Base-by-base conservation (phyloP, 1,140 invertebrate species). In the Papilio polyxenes region DNA sequence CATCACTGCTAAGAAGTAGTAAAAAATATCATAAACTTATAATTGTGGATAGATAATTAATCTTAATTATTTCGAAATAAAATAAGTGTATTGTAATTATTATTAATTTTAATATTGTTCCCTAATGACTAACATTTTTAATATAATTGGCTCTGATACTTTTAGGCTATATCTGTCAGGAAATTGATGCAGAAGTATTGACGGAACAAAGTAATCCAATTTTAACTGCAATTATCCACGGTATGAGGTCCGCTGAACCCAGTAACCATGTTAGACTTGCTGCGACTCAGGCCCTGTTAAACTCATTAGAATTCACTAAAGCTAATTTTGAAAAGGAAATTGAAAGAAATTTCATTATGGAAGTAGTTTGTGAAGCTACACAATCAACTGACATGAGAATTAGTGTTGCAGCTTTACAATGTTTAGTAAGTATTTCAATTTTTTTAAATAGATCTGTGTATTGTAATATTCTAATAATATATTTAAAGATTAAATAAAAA, bases 301-400 rank as follows among this genome's bases (percentile, higher is more conserved):
- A 99, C 94, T 99, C 99, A 0, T 93, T 99, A 37, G 99, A 99
- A 95, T 99, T 99, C 90, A 99, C 99, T 9, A 98, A 98, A 95
- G 98, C 98, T 17, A 99, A 99, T 95, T 99, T 99, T 95, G 98
- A 99, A 87, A 98, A 98, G 93, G 98, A 99, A 95, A 96, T 97
- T 83, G 99, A 99, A 95, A 95, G 99, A 87, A 99, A 99, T 94
- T 99, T 99, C 91, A 99, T 99, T 65, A 99, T 99, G 99, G 98
- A 99, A 96, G 98, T 99, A 40, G 99, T 99, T 11, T 99, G 99
- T 92, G 97, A 98, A 94, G 97, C 97, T 23, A 98, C 98, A 13
- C 97, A 98, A 88, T 97, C 97, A 4, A 91, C 95, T 56, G 98
- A 99, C 89, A 97, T 97, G 59, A 97, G 98, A 93, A 98, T 99